Percentiles rank a stretch among this genome's conserved stretches.
These are phyloP conservation scores for Leptopilina syphax DNA, from an alignment of 2,888 invertebrate genomes.

Conservation along the genomic window DNA sequence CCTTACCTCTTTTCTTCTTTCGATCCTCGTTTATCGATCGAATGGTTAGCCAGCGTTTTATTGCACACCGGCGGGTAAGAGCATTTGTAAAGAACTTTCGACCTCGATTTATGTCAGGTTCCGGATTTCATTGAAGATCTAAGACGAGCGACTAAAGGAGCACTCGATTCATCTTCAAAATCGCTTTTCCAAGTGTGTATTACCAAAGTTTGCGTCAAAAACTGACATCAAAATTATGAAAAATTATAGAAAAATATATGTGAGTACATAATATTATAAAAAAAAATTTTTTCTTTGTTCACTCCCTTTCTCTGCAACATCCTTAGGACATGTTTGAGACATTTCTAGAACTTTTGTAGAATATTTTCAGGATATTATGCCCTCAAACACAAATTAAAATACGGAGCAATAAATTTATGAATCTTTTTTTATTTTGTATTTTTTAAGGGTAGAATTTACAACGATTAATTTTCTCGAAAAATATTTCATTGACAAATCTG, in stretches of 20 bases:
- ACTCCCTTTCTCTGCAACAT: too few species aligned
- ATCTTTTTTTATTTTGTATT: too few species aligned
- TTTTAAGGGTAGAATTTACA: too few species aligned
- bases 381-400: too few species aligned
- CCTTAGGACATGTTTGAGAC: too few species aligned
- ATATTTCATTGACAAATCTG: too few species aligned
- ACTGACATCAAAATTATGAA: neutral
- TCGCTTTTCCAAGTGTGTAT: neutral
- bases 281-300: too few species aligned
- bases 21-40: conserved; percentile 38
- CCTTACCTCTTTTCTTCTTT: conserved; percentile 44
- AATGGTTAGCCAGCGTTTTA: conserved; percentile 38
- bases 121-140: conserved; percentile 29
- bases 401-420: too few species aligned
- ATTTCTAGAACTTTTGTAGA: too few species aligned
- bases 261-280: too few species aligned
- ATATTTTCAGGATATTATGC: too few species aligned
- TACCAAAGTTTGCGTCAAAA: neutral
- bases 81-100: conserved; percentile 36
- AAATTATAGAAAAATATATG: neutral
- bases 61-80: conserved; percentile 4
- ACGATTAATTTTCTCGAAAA: too few species aligned
- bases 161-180: conserved; percentile 22
- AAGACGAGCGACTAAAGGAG: conserved; percentile 19
- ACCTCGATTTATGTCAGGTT: conserved; percentile 31